These are phyloP conservation scores for Cheilinus undulatus DNA, from an alignment of 2,113 vertebrate genomes.

Conservation along the genomic window DNA sequence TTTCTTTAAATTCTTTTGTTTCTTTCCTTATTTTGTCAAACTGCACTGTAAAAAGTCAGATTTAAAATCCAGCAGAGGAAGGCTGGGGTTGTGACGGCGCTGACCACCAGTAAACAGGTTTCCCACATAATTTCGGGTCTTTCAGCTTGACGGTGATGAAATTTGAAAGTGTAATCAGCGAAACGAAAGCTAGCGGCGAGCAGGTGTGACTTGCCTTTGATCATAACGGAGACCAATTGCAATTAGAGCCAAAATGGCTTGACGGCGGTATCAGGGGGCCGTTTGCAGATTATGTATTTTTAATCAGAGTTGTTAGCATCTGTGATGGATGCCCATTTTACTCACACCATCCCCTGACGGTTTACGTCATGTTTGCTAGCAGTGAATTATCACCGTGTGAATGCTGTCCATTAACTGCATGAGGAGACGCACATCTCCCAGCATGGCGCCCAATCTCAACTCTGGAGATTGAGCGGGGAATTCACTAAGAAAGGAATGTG, in stretches of 20 bases:
- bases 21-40: slow-evolving; percentile 8
- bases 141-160: slow-evolving; percentile 84
- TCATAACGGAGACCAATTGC: slow-evolving; percentile 85
- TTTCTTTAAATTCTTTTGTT: slow-evolving; percentile 34
- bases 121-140: slow-evolving; percentile 78
- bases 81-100: slow-evolving; percentile 13
- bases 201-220: slow-evolving; percentile 85
- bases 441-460: background rate
- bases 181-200: slow-evolving; percentile 84
- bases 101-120: slow-evolving; percentile 77
- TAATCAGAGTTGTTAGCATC: slow-evolving; percentile 87
- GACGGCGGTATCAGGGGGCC: slow-evolving; percentile 77
- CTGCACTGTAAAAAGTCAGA: slow-evolving; percentile 12
- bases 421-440: slow-evolving; percentile 15
- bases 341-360: slow-evolving; percentile 70
- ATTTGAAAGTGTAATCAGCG: slow-evolving; percentile 85
- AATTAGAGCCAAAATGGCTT: slow-evolving; percentile 84
- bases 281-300: slow-evolving; percentile 86
- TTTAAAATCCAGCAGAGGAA: background rate
- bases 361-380: slow-evolving; percentile 62
- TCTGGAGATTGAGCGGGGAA: background rate
- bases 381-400: slow-evolving; percentile 55
- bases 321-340: slow-evolving; percentile 82
- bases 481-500: too few relatives aligned
- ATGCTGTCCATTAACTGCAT: slow-evolving; percentile 61